A percentile compares a stretch with the other conserved stretches of the same genome.
These are phyloP conservation scores for Fistularia tabacaria DNA, from an alignment of 2,797 vertebrate genomes.

Conservation along the genomic window DNA sequence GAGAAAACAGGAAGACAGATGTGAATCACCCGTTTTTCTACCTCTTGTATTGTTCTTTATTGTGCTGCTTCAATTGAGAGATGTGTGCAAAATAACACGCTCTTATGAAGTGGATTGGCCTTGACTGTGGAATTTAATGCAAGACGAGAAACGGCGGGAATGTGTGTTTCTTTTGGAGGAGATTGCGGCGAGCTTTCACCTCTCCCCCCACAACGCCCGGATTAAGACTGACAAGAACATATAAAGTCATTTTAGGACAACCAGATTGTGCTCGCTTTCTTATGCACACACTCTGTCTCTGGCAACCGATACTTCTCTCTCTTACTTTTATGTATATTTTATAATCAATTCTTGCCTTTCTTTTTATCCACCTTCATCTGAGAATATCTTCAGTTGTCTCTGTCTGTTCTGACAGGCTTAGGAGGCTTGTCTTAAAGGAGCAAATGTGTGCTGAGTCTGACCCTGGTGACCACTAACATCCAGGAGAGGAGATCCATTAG, in stretches of 20 bases:
- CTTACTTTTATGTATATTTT: slow-evolving; percentile 3
- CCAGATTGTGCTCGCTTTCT: slow-evolving; percentile 34
- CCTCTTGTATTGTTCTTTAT: slow-evolving; percentile 66
- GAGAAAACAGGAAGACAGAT: slow-evolving; percentile 17
- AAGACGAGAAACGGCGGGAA: slow-evolving; percentile 25
- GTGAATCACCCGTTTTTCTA: slow-evolving; percentile 56
- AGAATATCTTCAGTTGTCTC: slow-evolving; percentile 1
- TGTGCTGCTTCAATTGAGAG: slow-evolving; percentile 24
- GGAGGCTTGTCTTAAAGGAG: slow-evolving; percentile 30
- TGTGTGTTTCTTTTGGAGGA: slow-evolving; percentile 46
- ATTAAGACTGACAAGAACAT: slow-evolving; percentile 72
- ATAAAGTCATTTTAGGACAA: slow-evolving; percentile 66
- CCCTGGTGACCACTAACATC: slow-evolving; percentile 33
- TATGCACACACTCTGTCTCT: slow-evolving; percentile 19
- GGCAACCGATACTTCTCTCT: neutral
- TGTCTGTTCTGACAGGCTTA: slow-evolving; percentile 12
- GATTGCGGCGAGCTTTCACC: slow-evolving; percentile 41
- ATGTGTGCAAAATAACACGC: slow-evolving; percentile 47
- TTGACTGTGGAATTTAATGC: slow-evolving; percentile 46
- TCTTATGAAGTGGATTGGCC: slow-evolving; percentile 60
- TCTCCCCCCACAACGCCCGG: slow-evolving; percentile 33
- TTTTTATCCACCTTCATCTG: slow-evolving; percentile 5
- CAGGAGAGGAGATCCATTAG: slow-evolving; percentile 62
- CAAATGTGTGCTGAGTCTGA: slow-evolving; percentile 35
- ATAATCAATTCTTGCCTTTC: neutral